These are phyloP conservation scores for Stegostoma tigrinum DNA, from an alignment of 2,113 vertebrate genomes.

Conservation along the genomic window DNA sequence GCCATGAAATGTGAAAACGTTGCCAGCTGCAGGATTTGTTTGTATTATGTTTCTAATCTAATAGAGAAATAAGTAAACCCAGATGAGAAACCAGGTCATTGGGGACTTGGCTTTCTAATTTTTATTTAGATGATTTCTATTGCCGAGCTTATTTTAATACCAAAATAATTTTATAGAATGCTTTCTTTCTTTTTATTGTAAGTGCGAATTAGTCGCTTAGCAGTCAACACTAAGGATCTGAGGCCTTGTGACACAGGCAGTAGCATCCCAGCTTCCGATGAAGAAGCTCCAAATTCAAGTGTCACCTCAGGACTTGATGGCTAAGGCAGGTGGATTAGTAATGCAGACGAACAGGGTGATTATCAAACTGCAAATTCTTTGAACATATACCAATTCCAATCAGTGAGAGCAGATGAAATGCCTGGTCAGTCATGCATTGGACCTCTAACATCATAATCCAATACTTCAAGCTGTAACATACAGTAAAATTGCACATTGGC, in stretches of 20 bases:
- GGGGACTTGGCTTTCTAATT: not conserved
- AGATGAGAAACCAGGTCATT: not conserved
- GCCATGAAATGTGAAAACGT: not conserved
- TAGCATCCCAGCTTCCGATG: not conserved
- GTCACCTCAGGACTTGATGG: not conserved
- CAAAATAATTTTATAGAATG: not conserved
- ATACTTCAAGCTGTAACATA: not conserved
- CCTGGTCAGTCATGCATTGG: not conserved
- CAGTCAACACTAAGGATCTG: not conserved
- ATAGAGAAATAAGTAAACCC: not conserved
- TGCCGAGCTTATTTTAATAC: not conserved
- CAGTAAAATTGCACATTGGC: not conserved
- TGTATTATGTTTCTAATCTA: not conserved
- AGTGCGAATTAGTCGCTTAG: not conserved
- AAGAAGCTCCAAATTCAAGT: not conserved
- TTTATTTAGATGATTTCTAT: not conserved
- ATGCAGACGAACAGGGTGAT: no score
- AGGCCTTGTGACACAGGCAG: not conserved
- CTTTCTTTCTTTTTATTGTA: not conserved
- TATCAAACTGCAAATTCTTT: no score
- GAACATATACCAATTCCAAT: not conserved
- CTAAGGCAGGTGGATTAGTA: not conserved
- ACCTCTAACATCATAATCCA: not conserved
- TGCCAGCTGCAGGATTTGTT: constrained; percentile 9
- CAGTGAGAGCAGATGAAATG: not conserved